Conservation (phyloP, 1,140 invertebrate species). For the Bombus picipes region DNA sequence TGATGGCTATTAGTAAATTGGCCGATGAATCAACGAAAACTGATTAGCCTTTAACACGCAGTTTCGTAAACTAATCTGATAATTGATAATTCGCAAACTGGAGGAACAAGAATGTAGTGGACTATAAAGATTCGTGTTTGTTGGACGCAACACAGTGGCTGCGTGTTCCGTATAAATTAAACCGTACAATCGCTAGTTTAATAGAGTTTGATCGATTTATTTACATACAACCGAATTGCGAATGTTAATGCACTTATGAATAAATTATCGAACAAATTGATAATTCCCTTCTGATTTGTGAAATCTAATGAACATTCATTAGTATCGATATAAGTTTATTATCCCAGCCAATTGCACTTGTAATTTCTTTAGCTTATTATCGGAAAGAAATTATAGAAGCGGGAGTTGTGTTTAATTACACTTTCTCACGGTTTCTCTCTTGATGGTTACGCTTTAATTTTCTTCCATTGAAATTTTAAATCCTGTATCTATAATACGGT, state of each 20-base stretch:
- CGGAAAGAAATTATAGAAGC: background rate
- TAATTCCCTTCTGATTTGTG: background rate
- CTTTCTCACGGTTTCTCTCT: too few species aligned
- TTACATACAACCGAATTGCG: background rate
- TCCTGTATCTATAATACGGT: too few species aligned
- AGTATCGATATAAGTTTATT: conserved; percentile 7
- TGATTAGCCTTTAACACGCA: conserved; percentile 10
- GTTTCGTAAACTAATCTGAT: conserved; percentile 5
- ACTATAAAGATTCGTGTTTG: conserved; percentile 34
- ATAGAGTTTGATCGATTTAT: conserved; percentile 30
- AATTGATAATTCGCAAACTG: conserved; percentile 43
- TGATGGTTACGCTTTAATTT: too few species aligned
- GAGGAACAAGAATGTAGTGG: conserved; percentile 13
- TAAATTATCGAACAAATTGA: conserved; percentile 27
- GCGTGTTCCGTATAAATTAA: conserved; percentile 28
- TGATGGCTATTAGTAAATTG: conserved; percentile 30
- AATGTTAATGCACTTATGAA: conserved; percentile 27
- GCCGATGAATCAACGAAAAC: conserved; percentile 30
- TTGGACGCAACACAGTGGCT: background rate
- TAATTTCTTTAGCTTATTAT: background rate
- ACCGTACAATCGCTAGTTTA: conserved; percentile 14
- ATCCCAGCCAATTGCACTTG: background rate
- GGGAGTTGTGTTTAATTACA: too few species aligned
- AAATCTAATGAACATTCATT: conserved; percentile 12
- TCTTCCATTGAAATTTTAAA: background rate